phyloP scores from a whole-genome alignment of 2,888 invertebrate genomes.

The Oxytorus armatus region DNA sequence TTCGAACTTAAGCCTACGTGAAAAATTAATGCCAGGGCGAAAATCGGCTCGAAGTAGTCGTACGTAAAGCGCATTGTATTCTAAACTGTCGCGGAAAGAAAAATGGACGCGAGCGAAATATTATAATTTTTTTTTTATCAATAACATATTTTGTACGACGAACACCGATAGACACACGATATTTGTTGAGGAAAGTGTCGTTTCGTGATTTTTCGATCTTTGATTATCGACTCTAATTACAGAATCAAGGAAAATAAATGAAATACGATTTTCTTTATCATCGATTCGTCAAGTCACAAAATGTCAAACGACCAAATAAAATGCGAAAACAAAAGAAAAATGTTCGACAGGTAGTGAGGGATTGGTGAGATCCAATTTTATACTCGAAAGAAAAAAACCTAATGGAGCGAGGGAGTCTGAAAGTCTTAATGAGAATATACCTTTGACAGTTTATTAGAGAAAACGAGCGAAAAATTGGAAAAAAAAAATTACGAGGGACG shows the following conservation, averaged over 20 bases:
- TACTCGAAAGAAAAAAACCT: constrained; percentile 3
- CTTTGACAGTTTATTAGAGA: constrained; percentile 72
- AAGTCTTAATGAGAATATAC: constrained; percentile 70
- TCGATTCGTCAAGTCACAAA: constrained; percentile 33
- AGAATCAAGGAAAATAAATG: neutral
- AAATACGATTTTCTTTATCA: neutral
- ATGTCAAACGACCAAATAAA: constrained; percentile 75
- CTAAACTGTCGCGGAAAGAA: constrained; percentile 4
- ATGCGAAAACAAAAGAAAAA: constrained; percentile 50
- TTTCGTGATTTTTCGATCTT: constrained; percentile 36
- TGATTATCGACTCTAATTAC: neutral
- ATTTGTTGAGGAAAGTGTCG: constrained; percentile 33
- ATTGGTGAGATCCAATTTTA: constrained; percentile 60
- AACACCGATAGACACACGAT: neutral
- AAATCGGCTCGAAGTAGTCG: constrained; percentile 54
- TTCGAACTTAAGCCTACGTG: constrained; percentile 55
- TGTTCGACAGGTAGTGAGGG: constrained; percentile 70
- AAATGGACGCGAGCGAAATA: neutral
- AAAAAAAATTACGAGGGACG: constrained; percentile 28
- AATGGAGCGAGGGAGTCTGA: constrained; percentile 32
- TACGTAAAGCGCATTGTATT: constrained; percentile 48
- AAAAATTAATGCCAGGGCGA: neutral
- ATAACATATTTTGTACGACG: constrained; percentile 21
- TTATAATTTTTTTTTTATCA: constrained; percentile 16
- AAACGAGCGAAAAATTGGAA: constrained; percentile 30